Conservation (phyloP, 2,888 invertebrate species). For the Steromphala cineraria region DNA sequence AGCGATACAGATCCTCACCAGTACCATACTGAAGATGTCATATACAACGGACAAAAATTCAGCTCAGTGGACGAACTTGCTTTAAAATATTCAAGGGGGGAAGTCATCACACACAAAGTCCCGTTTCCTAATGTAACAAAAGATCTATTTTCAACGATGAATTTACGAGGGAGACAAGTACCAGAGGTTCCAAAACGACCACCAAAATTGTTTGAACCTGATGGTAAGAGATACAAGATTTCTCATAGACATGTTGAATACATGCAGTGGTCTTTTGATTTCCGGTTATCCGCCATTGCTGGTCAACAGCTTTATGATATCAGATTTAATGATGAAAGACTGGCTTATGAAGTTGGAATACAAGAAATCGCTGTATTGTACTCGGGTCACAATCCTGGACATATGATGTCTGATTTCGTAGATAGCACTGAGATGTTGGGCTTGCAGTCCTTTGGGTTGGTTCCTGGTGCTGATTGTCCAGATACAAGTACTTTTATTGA, state of each 20-base stretch:
- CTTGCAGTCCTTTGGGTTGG: slow-evolving; percentile 41
- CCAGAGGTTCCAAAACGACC: slow-evolving; percentile 43
- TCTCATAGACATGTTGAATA: slow-evolving; percentile 58
- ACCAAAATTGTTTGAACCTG: slow-evolving; percentile 59
- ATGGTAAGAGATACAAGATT: slow-evolving; percentile 64
- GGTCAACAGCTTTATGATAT: slow-evolving; percentile 65
- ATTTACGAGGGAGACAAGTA: slow-evolving; percentile 37
- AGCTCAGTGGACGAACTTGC: slow-evolving; percentile 35
- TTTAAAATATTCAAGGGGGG: slow-evolving; percentile 25
- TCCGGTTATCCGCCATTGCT: slow-evolving; percentile 54
- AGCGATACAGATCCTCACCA: slow-evolving; percentile 38
- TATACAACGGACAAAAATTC: slow-evolving; percentile 43
- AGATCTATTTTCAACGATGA: slow-evolving; percentile 32
- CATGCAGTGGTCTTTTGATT: slow-evolving; percentile 66
- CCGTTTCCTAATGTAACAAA: not conserved
- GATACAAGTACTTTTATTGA: slow-evolving; percentile 54
- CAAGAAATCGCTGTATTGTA: slow-evolving; percentile 66
- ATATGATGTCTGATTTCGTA: slow-evolving; percentile 49
- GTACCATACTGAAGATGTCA: slow-evolving; percentile 44
- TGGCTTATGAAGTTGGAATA: slow-evolving; percentile 67
- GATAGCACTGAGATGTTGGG: slow-evolving; percentile 61
- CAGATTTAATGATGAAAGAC: slow-evolving; percentile 56
- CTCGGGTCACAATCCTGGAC: slow-evolving; percentile 52
- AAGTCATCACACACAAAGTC: not conserved
- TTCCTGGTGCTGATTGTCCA: slow-evolving; percentile 68